Base-by-base conservation (phyloP, 2,888 invertebrate species). In the Lasioglossum villosulum region DNA sequence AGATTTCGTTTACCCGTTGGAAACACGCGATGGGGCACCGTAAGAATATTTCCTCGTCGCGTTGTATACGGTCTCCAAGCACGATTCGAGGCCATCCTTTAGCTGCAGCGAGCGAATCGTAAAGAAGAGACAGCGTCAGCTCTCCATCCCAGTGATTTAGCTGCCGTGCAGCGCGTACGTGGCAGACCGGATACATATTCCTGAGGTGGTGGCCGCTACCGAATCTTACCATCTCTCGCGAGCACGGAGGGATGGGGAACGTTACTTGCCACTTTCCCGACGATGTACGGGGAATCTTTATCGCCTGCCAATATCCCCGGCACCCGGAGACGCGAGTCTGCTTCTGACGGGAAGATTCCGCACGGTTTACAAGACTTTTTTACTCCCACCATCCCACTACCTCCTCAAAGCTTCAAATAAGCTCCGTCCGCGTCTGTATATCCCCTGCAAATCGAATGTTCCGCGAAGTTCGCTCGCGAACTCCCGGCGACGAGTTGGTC, bases 321-420 rank as follows among this genome's bases (percentile, higher is more conserved):
- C 75, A 52, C 70, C 71, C 77, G 66, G 74, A 81, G 81, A 81
- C 87, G 82, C 52, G 68, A 74, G 42, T 68, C 87, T 89, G 89
- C 78, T 83, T 37, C 76, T 85, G 89, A 89, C 89, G 80, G 74
- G 71, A 59, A 52, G 79, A 81, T 79, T 83, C 78, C 85, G 80
- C 78, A 42, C 81, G 63, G 52, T 68, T 39, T 71, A 68, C 78
- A 23, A 23, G 23, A 52, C 76, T n/a, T 52, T 72, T 45, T 84
- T 68, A 63, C 27, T 8, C 34, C 23, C 30, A 27, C 59, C 81
- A 77, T 72, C 16, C 39, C n/a, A 42, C 59, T 19, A 23, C 39
- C 34, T 70, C 19, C 48, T 48, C 19, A 48, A 48, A 52, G 8
- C 48, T 52, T 74, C 72, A n/a, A 86, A 82, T 76, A 72, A 45